Evolutionary conservation across 1,140 invertebrate genomes (phyloP).

Genomic region (Planococcus citri): DNA sequence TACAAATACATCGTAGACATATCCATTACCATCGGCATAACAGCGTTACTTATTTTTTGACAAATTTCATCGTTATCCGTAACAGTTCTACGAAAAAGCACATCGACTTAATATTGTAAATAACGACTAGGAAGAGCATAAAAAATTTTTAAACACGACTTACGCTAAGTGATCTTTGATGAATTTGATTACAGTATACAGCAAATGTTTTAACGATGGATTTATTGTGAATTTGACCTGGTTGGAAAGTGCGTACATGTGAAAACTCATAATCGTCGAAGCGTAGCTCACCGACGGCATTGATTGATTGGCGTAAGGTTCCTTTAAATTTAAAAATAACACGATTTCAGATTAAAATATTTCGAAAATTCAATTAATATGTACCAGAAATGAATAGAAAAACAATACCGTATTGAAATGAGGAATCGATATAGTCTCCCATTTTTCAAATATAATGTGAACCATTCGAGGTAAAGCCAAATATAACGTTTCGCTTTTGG

Average conservation of each 20-base stretch:
- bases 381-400: too few relatives aligned
- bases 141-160: constrained; percentile 30
- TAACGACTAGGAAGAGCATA: constrained; percentile 46
- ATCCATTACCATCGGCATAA: constrained; percentile 62
- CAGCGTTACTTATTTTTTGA: constrained; percentile 41
- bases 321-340: constrained; percentile 38
- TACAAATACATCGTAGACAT: constrained; percentile 55
- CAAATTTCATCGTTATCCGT: constrained; percentile 26
- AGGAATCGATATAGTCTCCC: constrained; percentile 38
- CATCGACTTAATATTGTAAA: constrained; percentile 49
- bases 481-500: constrained; percentile 42
- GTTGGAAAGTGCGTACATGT: constrained; percentile 33
- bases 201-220: constrained; percentile 51
- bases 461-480: constrained; percentile 44
- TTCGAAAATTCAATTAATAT: background rate
- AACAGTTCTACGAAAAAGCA: constrained; percentile 42
- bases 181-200: constrained; percentile 52
- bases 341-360: background rate
- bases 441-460: constrained; percentile 47
- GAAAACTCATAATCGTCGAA: constrained; percentile 37
- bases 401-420: constrained; percentile 8
- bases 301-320: constrained; percentile 59
- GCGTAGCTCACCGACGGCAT: constrained; percentile 72
- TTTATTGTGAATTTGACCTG: constrained; percentile 46
- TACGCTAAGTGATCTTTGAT: constrained; percentile 51